These are phyloP conservation scores for Tetranychus urticae DNA, from an alignment of 1,140 invertebrate species.

Conservation along the genomic window DNA sequence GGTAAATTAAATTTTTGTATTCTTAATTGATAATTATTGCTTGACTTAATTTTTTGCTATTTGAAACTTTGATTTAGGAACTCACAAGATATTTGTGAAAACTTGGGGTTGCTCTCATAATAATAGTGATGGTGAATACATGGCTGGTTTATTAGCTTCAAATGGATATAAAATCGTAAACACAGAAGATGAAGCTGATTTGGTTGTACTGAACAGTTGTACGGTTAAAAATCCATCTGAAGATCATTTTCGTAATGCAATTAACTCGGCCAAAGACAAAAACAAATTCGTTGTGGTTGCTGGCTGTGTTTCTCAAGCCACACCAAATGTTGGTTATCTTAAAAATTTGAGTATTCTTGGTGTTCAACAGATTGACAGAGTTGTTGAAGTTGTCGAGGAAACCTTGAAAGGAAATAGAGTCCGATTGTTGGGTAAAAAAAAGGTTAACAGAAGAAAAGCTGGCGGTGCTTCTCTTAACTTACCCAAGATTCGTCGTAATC, in stretches of 20 bases:
- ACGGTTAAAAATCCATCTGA: conserved; percentile 93
- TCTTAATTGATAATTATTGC: neutral
- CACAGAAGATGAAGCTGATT: conserved; percentile 52
- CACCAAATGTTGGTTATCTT: conserved; percentile 29
- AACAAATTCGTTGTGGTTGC: conserved; percentile 75
- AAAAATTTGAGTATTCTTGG: conserved; percentile 73
- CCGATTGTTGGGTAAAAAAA: conserved; percentile 47
- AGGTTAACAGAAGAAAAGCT: conserved; percentile 45
- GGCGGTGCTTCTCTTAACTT: conserved; percentile 62
- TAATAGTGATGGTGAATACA: conserved; percentile 77
- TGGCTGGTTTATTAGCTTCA: conserved; percentile 70
- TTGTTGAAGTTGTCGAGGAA: conserved; percentile 97
- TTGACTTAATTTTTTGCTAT: neutral
- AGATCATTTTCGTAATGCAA: conserved; percentile 85
- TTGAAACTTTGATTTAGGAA: neutral
- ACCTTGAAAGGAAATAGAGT: conserved; percentile 77
- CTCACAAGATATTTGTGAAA: conserved; percentile 39
- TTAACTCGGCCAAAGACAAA: conserved; percentile 42
- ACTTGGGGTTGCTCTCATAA: conserved; percentile 97
- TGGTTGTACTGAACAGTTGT: conserved; percentile 91
- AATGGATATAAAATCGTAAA: conserved; percentile 68
- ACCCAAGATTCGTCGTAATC: conserved; percentile 85
- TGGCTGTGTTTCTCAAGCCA: conserved; percentile 74
- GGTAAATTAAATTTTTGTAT: neutral
- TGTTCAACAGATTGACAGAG: conserved; percentile 88